A percentile compares a stretch with the other conserved stretches of the same genome.
phyloP scores from a whole-genome alignment of 2,113 vertebrate species.

The Taurulus bubalis region DNA sequence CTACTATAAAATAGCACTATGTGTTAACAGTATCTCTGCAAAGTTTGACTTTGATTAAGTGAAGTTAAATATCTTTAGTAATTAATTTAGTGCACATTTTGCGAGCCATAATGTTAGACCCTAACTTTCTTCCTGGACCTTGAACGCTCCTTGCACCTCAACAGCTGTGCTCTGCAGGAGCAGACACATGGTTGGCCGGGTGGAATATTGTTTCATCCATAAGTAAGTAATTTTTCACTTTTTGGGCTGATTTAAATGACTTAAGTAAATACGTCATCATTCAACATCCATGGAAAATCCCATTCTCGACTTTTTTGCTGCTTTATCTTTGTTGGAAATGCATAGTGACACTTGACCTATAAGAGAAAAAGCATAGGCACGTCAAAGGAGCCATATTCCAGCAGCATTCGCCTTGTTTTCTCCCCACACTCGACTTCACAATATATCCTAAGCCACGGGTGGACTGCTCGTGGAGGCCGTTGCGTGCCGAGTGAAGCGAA shows the following conservation, averaged over 20 bases:
- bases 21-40: no score
- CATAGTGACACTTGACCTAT: slow-evolving; percentile 1
- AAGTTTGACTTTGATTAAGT: no score
- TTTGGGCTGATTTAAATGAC: neutral
- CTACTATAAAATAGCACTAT: no score
- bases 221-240: no score
- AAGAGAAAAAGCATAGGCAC: neutral
- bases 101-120: no score
- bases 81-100: no score
- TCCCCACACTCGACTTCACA: neutral
- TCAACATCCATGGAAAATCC: neutral
- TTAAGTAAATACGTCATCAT: neutral
- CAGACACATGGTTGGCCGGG: no score
- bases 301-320: neutral
- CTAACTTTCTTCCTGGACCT: no score
- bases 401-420: neutral
- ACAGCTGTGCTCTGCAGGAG: no score
- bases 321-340: neutral
- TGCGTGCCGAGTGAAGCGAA: neutral
- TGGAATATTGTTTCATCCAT: no score
- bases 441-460: neutral
- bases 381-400: slow-evolving; percentile 4
- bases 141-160: no score
- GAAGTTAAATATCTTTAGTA: no score
- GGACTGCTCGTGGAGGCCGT: neutral